Evolutionary conservation across 2,888 invertebrate genomes (phyloP), one percentile per base, ranked within the genome.

Genomic region (Sesia bembeciformis): DNA sequence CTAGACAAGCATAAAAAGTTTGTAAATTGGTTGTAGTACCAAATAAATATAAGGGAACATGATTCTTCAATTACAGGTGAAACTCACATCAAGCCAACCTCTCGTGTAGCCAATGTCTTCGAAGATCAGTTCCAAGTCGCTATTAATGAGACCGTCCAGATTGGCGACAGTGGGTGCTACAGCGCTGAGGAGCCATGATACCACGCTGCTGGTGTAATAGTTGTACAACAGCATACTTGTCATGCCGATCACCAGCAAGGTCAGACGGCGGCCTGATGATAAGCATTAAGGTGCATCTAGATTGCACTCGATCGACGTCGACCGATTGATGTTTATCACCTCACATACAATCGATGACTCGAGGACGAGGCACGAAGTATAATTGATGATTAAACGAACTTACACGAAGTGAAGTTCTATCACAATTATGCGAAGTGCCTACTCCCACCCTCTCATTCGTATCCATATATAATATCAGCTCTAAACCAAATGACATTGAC

Each of bases 151-250:
- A 5, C 86, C 89, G n/a, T 85, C 84, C 7, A 91, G 62, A 39
- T 80, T 79, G 42, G 74, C 76, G 39, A 91, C 76, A 4, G 84
- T 83, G 2, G 84, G 83, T 0, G 89, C 80, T 0, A 85, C 82
- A 0, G 88, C 88, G 55, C 80, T 91, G 50, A 92, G 78, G n/a
- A 91, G 74, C 72, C 91, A 91, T 0, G 91, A 91, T 1, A 92
- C 91, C 49, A 92, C 90, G 61, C 91, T 91, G 55, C 91, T 91
- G 0, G 92, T 91, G 72, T 91, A 92, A 74, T 91, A 92, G 71
- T 91, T 91, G 66, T 91, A 91, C 1, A 91, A 73, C 4, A 92
- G 67, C 75, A 91, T 81, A 58, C 86, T 84, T 3, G 78, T 81
- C 4, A 84, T 40, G 0, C 87, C 86, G 3, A 81, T 73, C 3